Conservation (phyloP, 2,797 vertebrate species). For the Carcharodon carcharias region DNA sequence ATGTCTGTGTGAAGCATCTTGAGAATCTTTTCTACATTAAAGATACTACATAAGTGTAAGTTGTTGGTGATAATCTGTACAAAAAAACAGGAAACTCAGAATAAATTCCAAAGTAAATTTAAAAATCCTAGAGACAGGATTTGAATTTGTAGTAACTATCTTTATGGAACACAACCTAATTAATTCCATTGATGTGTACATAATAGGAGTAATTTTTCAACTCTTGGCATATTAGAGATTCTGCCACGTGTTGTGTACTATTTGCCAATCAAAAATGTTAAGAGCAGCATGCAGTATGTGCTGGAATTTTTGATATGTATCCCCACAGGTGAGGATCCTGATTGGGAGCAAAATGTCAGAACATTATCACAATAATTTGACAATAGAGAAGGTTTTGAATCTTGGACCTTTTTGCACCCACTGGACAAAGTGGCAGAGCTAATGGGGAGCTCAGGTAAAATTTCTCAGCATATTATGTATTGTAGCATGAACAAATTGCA, state of each 20-base stretch:
- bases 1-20: neutral
- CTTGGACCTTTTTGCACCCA: neutral
- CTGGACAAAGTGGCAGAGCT: neutral
- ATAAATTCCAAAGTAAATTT: constrained; percentile 14
- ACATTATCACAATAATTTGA: neutral
- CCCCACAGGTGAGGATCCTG: neutral
- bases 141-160: neutral
- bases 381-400: neutral
- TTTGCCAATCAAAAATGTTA: neutral
- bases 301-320: neutral
- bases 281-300: neutral
- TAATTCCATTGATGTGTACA: neutral
- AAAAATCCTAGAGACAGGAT: neutral
- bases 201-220: neutral
- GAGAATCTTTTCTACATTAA: neutral
- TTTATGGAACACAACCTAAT: neutral
- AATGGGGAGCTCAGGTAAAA: neutral
- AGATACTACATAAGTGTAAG: neutral
- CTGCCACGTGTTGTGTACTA: neutral
- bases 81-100: neutral
- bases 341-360: neutral
- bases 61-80: neutral
- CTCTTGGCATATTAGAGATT: neutral
- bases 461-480: neutral
- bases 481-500: neutral